These are phyloP conservation scores for Pardalotus punctatus DNA, from an alignment of 2,113 vertebrate genomes.

Conservation along the genomic window DNA sequence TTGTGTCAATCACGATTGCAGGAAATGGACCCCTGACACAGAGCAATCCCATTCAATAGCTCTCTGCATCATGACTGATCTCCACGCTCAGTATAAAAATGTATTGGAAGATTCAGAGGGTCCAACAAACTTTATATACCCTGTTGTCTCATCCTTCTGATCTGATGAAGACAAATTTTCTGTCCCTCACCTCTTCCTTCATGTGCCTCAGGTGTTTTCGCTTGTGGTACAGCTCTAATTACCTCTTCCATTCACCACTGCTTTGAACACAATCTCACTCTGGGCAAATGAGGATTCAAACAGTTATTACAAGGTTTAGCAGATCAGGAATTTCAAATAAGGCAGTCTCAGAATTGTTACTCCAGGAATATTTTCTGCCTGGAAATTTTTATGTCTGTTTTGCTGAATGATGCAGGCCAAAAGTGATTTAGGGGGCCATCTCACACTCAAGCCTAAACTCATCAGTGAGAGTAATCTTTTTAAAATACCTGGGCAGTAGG, in stretches of 20 bases:
- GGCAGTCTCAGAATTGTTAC: background rate
- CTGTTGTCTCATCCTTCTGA: background rate
- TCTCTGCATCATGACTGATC: background rate
- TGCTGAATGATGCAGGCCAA: background rate
- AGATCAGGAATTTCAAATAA: background rate
- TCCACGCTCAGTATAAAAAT: background rate
- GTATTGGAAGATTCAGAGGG: background rate
- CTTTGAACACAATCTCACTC: background rate
- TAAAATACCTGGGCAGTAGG: background rate
- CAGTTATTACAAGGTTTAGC: background rate
- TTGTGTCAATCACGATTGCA: background rate
- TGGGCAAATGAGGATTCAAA: background rate
- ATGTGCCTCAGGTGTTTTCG: background rate
- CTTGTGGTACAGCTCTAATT: background rate
- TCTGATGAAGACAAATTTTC: background rate
- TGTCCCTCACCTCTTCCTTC: background rate
- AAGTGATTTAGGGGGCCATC: background rate
- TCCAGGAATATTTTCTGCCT: background rate
- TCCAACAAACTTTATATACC: background rate
- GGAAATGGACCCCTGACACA: constrained; percentile 17
- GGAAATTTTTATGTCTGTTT: background rate
- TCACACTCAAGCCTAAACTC: background rate
- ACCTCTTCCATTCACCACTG: background rate
- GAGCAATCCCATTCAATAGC: background rate
- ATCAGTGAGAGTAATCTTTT: background rate